Evolutionary conservation across 1,140 invertebrate genomes (phyloP), one percentile per base, ranked within the genome.

Genomic region (Leucophenga varia): DNA sequence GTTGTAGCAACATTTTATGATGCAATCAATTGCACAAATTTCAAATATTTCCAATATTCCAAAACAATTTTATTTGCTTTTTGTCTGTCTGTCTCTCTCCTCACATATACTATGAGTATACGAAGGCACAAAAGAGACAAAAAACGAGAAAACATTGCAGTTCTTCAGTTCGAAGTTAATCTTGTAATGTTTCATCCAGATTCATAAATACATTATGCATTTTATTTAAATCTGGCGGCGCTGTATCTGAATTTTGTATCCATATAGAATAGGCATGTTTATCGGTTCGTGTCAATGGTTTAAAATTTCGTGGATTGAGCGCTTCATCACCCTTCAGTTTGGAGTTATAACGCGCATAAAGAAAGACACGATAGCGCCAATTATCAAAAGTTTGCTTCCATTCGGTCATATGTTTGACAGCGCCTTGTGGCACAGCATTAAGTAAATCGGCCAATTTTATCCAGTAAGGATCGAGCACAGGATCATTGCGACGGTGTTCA

Each of bases 341-440:
- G 34, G 69, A 72, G 45, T 72, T 72, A 52, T 69, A 72, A 35
- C 69, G 64, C 14, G 69, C 69, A 43, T 72, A 72, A 10, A 72
- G 52, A 31, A 72, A 72, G 43, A 72, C 63, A 14, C 69, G 69
- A 49, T 72, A 72, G 5, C 69, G 68, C 69, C 69, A 72, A 47
- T 72, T 72, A 45, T 72, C 69, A 14, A 72, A 72, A 16, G 69
- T 71, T 38, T 72, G 69, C 39, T 72, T 72, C 69, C 69, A 72
- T 44, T 72, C 69, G 30, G 61, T 69, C 41, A 72, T 64, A 43
- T 69, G 64, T 39, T 72, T 72, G 2, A 72, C 61, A 10, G 69
- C 69, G 14, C 69, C 69, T 49, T 72, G 68, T 2, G 69, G 69
- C 52, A 72, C 64, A 2, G 64, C 59, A 21, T 72, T 72, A 14